Evolutionary conservation across 2,113 vertebrate species (phyloP).

Genomic region (Oncorhynchus kisutch): DNA sequence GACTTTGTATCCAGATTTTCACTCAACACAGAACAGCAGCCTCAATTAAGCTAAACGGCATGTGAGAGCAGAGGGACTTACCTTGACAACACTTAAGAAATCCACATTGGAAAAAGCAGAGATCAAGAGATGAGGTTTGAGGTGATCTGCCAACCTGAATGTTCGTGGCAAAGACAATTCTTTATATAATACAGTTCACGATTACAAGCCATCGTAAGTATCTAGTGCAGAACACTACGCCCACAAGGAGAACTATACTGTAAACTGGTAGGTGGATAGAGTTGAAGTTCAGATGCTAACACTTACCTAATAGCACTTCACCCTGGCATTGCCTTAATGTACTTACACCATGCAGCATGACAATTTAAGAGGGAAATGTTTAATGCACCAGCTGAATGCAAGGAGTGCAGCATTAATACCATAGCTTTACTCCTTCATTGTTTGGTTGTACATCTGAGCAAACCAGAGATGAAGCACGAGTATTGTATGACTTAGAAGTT

Average conservation of each 20-base stretch:
- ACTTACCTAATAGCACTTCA: constrained; percentile 3
- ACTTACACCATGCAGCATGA: constrained; percentile 66
- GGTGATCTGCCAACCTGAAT: constrained; percentile 26
- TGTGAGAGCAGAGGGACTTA: constrained; percentile 33
- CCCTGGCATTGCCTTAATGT: constrained; percentile 29
- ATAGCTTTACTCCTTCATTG: constrained; percentile 65
- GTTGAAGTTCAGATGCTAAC: constrained; percentile 16
- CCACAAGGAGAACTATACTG: constrained; percentile 20
- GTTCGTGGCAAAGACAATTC: constrained; percentile 50
- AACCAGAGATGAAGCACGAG: constrained; percentile 52
- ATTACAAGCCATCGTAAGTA: constrained; percentile 46
- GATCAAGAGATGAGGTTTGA: neutral
- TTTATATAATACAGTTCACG: constrained; percentile 27
- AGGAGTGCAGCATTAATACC: constrained; percentile 68
- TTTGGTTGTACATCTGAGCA: constrained; percentile 79
- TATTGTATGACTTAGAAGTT: constrained; percentile 35
- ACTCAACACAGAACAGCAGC: constrained; percentile 6
- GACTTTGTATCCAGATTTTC: neutral
- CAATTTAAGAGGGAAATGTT: constrained; percentile 76
- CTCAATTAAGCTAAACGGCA: neutral
- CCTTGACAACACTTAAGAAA: constrained; percentile 34
- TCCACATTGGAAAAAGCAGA: constrained; percentile 44
- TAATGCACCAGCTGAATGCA: constrained; percentile 71
- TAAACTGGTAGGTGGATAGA: constrained; percentile 20
- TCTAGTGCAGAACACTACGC: constrained; percentile 51